These are phyloP conservation scores for Cisticola juncidis DNA, from an alignment of 2,113 vertebrate species.

Conservation along the genomic window DNA sequence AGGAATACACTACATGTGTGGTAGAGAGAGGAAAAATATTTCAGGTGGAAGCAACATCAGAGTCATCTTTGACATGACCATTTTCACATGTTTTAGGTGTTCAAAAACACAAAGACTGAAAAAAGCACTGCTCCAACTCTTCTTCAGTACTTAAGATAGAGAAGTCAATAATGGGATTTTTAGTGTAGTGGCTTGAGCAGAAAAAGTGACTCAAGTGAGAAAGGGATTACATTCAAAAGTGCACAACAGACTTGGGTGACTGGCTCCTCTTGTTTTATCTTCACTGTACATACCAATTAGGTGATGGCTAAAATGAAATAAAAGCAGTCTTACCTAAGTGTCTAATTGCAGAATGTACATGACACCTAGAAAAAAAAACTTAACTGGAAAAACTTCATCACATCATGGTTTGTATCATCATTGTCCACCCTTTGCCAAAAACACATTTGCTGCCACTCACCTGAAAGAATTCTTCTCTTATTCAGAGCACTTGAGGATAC, in stretches of 20 bases:
- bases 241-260: not conserved
- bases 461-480: not conserved
- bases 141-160: not conserved
- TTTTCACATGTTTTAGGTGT: not conserved
- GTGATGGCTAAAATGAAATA: not conserved
- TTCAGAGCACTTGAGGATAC: not conserved
- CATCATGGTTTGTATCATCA: not conserved
- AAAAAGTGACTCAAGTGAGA: not conserved
- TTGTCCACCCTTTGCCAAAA: not conserved
- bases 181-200: not conserved
- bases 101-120: not conserved
- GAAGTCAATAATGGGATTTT: not conserved
- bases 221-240: not conserved
- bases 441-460: not conserved
- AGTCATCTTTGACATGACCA: not conserved
- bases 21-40: not conserved
- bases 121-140: not conserved
- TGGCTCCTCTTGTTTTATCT: not conserved
- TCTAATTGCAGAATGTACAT: not conserved
- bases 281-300: not conserved
- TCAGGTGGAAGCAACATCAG: not conserved
- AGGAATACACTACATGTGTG: not conserved
- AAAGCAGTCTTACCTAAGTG: not conserved
- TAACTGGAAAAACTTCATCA: not conserved
- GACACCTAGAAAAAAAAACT: rapidly evolving